Evolutionary conservation across 2,888 invertebrate species (phyloP), one percentile per base, ranked within the genome.

Genomic region (Hypena proboscidalis): DNA sequence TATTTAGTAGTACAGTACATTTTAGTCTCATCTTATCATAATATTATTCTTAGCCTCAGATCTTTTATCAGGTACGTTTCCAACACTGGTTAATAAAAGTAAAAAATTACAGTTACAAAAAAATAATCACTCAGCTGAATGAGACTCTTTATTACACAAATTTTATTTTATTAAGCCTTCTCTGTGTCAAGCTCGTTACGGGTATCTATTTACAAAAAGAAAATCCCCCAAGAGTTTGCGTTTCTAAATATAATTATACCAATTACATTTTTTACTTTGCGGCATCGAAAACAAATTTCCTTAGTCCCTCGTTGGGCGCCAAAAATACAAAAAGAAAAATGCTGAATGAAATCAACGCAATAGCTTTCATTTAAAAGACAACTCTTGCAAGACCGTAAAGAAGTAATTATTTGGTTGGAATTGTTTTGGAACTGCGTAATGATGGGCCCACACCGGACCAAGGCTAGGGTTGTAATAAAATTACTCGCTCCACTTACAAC

Each of bases 381-480:
- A 52, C 32, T 53, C 22, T 46, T 38, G 39, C 41, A 39, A 39
- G 41, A 47, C 33, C 29, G 46, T 53, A 44, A 62, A 50, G 50
- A 62, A 48, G 59, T 62, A 62, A 53, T 62, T 62, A 53, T 59
- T 34, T 43, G 42, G 26, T 37, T 40, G 39, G 34, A 49, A 53
- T 53, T 59, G 62, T 59, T 62, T 36, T 9, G 20, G 8, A 27
- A 36, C 27, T 49, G 33, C 46, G 45, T 53, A 45, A 53, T 39
- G 46, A 20, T 29, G 42, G 13, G n/a, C n/a, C n/a, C n/a, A n/a
- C n/a, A n/a, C n/a, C n/a, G n/a, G n/a, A n/a, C n/a, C n/a, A n/a
- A n/a, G n/a, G n/a, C n/a, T n/a, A n/a, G n/a, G n/a, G n/a, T n/a
- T n/a, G n/a, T n/a, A n/a, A n/a, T n/a, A n/a, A n/a, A n/a, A n/a